These are phyloP conservation scores for Liparis tanakae DNA, from an alignment of 2,797 vertebrate species.

Conservation along the genomic window DNA sequence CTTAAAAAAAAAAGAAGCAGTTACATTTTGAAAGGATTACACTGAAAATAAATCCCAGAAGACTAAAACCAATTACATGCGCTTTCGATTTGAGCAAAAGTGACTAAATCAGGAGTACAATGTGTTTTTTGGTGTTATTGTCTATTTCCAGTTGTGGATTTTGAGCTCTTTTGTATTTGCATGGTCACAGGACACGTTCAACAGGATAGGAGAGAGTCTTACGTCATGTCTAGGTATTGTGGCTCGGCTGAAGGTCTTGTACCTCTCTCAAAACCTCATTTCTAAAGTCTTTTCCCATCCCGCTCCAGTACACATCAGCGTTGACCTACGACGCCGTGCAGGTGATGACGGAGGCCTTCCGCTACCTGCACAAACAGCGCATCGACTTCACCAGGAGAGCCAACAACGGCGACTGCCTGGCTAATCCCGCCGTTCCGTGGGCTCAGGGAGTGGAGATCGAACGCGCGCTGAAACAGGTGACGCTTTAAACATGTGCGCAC, in stretches of 20 bases:
- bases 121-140: background rate
- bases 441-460: conserved; percentile 98
- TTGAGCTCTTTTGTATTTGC: background rate
- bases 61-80: background rate
- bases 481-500: background rate
- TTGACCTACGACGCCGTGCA: conserved; percentile 98
- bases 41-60: background rate
- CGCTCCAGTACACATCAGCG: conserved; percentile 93
- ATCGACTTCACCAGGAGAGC: conserved; percentile 95
- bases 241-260: background rate
- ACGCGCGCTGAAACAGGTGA: conserved; percentile 96
- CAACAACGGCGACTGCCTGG: conserved; percentile 96
- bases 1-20: background rate
- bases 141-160: background rate
- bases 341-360: conserved; percentile 99
- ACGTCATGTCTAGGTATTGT: background rate
- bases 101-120: background rate
- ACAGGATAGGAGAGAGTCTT: background rate
- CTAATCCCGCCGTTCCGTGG: conserved; percentile 98
- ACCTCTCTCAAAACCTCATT: background rate
- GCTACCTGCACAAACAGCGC: conserved; percentile 94
- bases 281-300: background rate
- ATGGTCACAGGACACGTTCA: background rate
- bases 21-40: background rate
- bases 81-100: background rate